Conservation (phyloP, 2,888 invertebrate species). For the Aricia artaxerxes region DNA sequence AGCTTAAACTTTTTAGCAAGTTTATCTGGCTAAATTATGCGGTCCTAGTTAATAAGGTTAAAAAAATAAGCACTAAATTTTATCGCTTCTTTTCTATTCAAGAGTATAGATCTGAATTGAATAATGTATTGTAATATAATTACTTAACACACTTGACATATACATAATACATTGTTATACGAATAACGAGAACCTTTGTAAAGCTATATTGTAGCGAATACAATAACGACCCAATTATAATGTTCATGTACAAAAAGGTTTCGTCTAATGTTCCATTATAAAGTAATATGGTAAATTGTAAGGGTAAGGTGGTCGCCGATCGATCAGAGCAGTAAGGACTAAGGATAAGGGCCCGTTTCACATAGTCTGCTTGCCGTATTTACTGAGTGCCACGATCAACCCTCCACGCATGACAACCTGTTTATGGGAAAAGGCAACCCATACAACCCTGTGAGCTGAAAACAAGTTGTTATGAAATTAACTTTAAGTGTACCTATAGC, state of each 20-base stretch:
- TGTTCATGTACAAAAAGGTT: background rate
- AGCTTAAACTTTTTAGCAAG: no score
- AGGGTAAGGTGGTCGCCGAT: background rate
- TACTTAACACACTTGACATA: background rate
- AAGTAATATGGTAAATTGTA: background rate
- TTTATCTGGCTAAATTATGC: no score
- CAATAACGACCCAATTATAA: slow-evolving; percentile 13
- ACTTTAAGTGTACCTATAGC: no score
- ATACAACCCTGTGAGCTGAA: no score
- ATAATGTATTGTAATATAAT: background rate
- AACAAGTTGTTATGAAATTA: no score
- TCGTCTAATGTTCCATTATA: slow-evolving; percentile 10
- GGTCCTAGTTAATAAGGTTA: no score
- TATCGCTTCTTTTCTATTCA: no score
- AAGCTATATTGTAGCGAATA: slow-evolving; percentile 5
- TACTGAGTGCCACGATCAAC: no score
- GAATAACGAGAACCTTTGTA: background rate
- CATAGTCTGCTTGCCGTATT: no score
- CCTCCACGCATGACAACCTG: no score
- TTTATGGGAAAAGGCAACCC: no score
- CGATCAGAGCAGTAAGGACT: background rate
- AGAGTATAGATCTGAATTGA: background rate
- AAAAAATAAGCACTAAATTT: no score
- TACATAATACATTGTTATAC: background rate
- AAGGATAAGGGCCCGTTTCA: background rate